Conservation (phyloP, 1,140 invertebrate species). For the Drosophila chauvacae region DNA sequence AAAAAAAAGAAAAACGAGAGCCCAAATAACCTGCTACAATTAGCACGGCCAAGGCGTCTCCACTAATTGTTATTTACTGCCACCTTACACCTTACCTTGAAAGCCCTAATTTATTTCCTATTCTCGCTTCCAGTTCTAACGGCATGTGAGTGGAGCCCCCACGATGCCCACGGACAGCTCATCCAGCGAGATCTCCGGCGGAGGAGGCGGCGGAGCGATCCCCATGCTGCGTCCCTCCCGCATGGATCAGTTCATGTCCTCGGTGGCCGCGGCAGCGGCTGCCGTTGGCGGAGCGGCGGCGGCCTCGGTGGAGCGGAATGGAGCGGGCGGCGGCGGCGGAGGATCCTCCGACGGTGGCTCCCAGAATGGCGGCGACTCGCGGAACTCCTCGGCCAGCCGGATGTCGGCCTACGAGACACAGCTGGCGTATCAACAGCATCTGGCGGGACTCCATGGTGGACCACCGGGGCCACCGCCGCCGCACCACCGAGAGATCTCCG, state of each 20-base stretch:
- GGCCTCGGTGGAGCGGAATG: constrained; percentile 18
- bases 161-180: constrained; percentile 81
- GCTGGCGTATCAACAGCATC: constrained; percentile 89
- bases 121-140: constrained; percentile 55
- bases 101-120: constrained; percentile 1
- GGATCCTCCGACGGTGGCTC: constrained; percentile 47
- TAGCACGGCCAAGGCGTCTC: constrained; percentile 63
- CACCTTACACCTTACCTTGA: constrained; percentile 4
- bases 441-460: constrained; percentile 84
- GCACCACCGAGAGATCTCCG: constrained; percentile 90
- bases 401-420: constrained; percentile 87
- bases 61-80: constrained; percentile 73
- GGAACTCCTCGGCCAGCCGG: constrained; percentile 85
- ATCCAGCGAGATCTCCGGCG: constrained; percentile 60
- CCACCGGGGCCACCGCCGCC: constrained; percentile 37
- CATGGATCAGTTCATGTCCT: constrained; percentile 86
- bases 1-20: constrained; percentile 9
- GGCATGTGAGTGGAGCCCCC: constrained; percentile 62
- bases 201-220: constrained; percentile 66
- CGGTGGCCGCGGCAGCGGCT: constrained; percentile 75
- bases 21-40: constrained; percentile 58
- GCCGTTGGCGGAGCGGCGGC: constrained; percentile 41
- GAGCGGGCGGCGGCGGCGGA: constrained; percentile 12
- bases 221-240: constrained; percentile 82
- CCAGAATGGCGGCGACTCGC: constrained; percentile 85